Base-by-base conservation (phyloP, 2,113 vertebrate genomes). In the Pseudolaguvia tuberculata region DNA sequence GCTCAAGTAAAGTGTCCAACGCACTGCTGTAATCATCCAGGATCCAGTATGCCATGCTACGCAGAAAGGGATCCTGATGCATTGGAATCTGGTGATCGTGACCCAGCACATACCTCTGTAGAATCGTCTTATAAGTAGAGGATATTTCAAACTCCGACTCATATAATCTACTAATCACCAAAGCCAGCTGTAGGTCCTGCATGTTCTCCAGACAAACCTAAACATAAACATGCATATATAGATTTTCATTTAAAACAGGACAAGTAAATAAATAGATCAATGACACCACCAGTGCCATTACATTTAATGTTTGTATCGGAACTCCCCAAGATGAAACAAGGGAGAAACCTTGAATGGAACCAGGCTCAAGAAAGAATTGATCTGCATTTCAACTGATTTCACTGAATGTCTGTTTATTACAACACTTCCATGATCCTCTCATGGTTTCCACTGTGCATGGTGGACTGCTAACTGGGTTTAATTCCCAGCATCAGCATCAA, bases 21-120 rank as follows among this genome's bases (percentile, higher is more conserved):
- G 96, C 94, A 77, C 81, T 89, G 83, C 92, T 90, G 85, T 97
- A 99, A 82, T 97, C 92, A 87, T 98, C 94, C 78, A 98, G 90
- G 80, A 98, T 95, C 96, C 96, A 99, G 82, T 93, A 89, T n/a
- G 95, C 93, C 92, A 98, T 94, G 88, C 96, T 99, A 53, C 95
- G 91, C 55, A 97, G 87, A 83, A 99, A 98, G 23, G 96, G 94
- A 83, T 98, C 95, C 73, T 67, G 82, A 72, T 96, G 92, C 62
- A 87, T 77, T 0, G 81, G 84, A 81, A 92, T 90, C 82, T 90
- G 67, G 72, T 77, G 59, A 73, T 88, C 88, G 51, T 88, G 88
- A 82, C 94, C 95, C 83, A 99, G 87, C 78, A 98, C 88, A 76
- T 91, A 93, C 84, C 94, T 94, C 77, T 91, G 89, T 25, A 99